Evolutionary conservation across 2,888 invertebrate species (phyloP).

Genomic region (Lithophane semibrunnea): DNA sequence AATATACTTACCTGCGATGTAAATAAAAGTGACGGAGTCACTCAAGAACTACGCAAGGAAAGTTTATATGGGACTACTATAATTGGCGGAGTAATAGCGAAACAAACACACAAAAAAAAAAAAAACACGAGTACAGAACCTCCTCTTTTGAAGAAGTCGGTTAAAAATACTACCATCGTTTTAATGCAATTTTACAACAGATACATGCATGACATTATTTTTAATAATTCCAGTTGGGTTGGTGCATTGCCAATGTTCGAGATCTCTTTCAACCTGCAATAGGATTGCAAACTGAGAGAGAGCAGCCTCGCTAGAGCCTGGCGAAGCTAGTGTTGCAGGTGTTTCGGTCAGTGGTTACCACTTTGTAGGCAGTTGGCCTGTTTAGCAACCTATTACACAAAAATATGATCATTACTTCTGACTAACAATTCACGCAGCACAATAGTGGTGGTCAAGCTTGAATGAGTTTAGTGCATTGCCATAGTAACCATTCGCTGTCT

Average conservation of each 20-base stretch:
- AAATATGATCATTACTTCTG: background rate
- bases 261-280: background rate
- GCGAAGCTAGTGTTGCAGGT: background rate
- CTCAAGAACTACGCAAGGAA: no score
- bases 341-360: background rate
- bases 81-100: no score
- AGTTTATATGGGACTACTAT: no score
- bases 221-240: background rate
- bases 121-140: no score
- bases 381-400: background rate
- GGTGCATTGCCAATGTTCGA: background rate
- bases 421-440: background rate
- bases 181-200: background rate
- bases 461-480: conserved; percentile 12
- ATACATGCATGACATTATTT: background rate
- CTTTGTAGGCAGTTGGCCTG: background rate
- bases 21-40: no score
- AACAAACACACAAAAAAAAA: no score
- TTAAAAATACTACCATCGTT: no score
- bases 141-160: no score
- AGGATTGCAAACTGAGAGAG: background rate
- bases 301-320: background rate
- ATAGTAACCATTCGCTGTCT: background rate
- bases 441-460: conserved; percentile 11
- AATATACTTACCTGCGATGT: no score